Evolutionary conservation across 1,140 invertebrate genomes (phyloP).

Genomic region (Hermatobates lingyangjiaoensis): DNA sequence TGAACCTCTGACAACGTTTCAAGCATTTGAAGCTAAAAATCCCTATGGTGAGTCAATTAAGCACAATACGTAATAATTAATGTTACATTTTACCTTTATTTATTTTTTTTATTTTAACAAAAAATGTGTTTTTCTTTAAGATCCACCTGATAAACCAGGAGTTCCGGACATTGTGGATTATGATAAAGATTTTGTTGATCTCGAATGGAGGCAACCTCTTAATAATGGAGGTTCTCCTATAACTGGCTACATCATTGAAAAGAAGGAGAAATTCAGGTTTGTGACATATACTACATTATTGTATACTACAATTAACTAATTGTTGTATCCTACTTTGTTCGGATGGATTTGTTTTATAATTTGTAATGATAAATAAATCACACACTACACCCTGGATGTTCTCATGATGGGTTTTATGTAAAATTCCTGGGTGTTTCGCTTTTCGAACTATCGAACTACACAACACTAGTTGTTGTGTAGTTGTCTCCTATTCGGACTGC

Average conservation of each 20-base stretch:
- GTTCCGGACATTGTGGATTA: slow-evolving; percentile 79
- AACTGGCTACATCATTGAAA: slow-evolving; percentile 87
- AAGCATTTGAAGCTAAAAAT: slow-evolving; percentile 92
- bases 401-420: too few relatives aligned
- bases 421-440: too few relatives aligned
- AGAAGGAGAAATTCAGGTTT: slow-evolving; percentile 66
- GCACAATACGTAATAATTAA: background rate
- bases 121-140: slow-evolving; percentile 21
- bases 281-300: too few relatives aligned
- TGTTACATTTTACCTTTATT: background rate
- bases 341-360: too few relatives aligned
- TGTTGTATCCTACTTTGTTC: too few relatives aligned
- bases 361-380: too few relatives aligned
- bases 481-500: too few relatives aligned
- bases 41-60: slow-evolving; percentile 70
- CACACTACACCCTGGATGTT: too few relatives aligned
- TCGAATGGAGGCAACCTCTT: slow-evolving; percentile 78
- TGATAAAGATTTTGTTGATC: slow-evolving; percentile 80
- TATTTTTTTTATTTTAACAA: background rate
- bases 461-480: too few relatives aligned
- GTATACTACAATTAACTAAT: too few relatives aligned
- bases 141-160: slow-evolving; percentile 67
- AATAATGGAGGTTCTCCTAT: slow-evolving; percentile 77
- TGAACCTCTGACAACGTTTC: slow-evolving; percentile 73
- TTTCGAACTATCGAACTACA: too few relatives aligned